Conservation (phyloP, 2,797 vertebrate species). For the Syndactyla subalaris region DNA sequence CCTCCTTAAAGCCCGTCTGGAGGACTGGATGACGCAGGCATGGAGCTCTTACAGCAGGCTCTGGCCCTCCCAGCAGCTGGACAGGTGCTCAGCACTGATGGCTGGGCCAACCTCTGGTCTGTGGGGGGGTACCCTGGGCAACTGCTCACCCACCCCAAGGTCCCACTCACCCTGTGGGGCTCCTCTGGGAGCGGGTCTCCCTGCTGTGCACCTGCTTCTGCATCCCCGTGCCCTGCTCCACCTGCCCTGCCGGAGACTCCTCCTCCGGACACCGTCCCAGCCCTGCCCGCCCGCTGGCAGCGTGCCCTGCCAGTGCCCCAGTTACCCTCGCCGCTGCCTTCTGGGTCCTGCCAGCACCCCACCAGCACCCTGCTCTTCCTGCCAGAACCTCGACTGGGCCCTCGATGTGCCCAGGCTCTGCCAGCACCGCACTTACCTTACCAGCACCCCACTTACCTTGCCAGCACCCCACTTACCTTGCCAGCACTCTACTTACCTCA, state of each 20-base stretch:
- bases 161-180: slow-evolving; percentile 27
- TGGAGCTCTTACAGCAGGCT: neutral
- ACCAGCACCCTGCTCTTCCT: neutral
- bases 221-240: slow-evolving; percentile 32
- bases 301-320: neutral
- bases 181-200: neutral
- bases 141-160: neutral
- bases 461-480: neutral
- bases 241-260: slow-evolving; percentile 25
- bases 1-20: neutral
- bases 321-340: neutral
- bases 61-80: neutral
- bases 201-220: neutral
- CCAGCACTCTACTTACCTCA: neutral
- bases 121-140: accelerated
- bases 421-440: neutral
- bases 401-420: neutral
- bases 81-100: neutral
- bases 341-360: neutral
- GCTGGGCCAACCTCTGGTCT: neutral
- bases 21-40: neutral
- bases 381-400: neutral
- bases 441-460: neutral
- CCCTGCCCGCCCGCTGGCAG: neutral
- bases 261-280: slow-evolving; percentile 32